Percentiles rank a stretch among this genome's conserved stretches.
Evolutionary conservation across 2,113 vertebrate genomes (phyloP).

Genomic region (Poicephalus meyeri): DNA sequence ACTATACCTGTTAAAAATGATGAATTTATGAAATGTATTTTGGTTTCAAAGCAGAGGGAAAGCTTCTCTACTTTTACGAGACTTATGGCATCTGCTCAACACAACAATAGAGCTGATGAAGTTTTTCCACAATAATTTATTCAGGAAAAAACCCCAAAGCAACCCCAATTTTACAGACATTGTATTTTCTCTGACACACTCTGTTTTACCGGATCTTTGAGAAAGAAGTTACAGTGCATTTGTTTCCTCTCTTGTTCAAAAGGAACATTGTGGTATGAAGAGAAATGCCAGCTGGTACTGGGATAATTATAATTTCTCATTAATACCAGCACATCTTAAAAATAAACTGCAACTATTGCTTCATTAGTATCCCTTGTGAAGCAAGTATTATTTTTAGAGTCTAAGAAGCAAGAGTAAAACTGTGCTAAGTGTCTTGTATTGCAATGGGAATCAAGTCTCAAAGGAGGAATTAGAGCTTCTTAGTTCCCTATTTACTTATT

Average conservation of each 20-base stretch:
- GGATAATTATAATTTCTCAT: slow-evolving; percentile 52
- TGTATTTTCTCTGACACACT: background rate
- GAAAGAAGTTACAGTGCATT: slow-evolving; percentile 1
- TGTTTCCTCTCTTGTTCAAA: slow-evolving; percentile 37
- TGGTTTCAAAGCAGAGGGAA: slow-evolving; percentile 16
- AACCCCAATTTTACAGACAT: background rate
- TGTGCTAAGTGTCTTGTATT: background rate
- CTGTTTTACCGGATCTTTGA: background rate
- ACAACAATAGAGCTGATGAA: background rate
- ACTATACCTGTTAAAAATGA: background rate
- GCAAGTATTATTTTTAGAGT: slow-evolving; percentile 34
- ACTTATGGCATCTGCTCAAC: background rate
- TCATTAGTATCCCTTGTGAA: slow-evolving; percentile 51
- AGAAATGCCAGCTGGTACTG: slow-evolving; percentile 50
- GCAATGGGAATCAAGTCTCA: background rate
- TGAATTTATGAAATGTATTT: background rate
- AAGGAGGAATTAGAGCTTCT: background rate
- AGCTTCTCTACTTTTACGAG: background rate
- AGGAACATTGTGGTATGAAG: slow-evolving; percentile 7
- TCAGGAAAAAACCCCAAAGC: background rate
- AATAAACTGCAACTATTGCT: slow-evolving; percentile 25
- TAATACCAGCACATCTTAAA: slow-evolving; percentile 34
- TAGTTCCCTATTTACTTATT: background rate
- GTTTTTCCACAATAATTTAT: background rate
- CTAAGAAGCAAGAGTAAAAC: background rate